Percentiles rank a stretch among this genome's conserved stretches.
Conservation (phyloP, 64 coral and sea anemone genomes). For the Anthopleura sola region DNA sequence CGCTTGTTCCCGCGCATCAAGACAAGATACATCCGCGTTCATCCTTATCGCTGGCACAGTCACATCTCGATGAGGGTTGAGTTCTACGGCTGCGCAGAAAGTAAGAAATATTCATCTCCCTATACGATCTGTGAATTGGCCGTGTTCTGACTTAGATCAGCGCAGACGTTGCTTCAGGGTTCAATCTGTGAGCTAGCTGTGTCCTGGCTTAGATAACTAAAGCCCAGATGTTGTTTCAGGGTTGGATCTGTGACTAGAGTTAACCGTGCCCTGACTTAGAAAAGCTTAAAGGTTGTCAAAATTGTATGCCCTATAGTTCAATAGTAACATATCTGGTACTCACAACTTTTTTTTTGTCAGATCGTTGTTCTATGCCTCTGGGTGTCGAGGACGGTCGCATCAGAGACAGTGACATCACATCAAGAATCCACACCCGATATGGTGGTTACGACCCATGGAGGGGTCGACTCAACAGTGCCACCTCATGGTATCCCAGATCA, state of each 20-base stretch:
- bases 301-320: too few species aligned
- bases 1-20: slow-evolving; percentile 66
- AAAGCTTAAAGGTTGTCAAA: too few species aligned
- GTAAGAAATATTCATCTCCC: too few species aligned
- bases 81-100: slow-evolving; percentile 74
- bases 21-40: slow-evolving; percentile 66
- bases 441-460: slow-evolving; percentile 56
- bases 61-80: slow-evolving; percentile 78
- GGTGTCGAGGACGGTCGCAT: slow-evolving; percentile 63
- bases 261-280: too few species aligned
- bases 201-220: too few species aligned
- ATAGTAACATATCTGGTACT: too few species aligned
- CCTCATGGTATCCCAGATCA: slow-evolving; percentile 49
- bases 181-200: too few species aligned
- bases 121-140: too few species aligned
- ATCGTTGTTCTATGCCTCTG: slow-evolving; percentile 48
- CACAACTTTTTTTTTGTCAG: not conserved
- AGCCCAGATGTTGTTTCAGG: too few species aligned
- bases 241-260: too few species aligned
- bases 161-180: too few species aligned
- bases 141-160: too few species aligned
- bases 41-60: slow-evolving; percentile 66
- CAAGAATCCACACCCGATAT: slow-evolving; percentile 4
- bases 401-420: slow-evolving; percentile 23
- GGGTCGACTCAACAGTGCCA: slow-evolving; percentile 50